A percentile compares a stretch with the other conserved stretches of the same genome.
Evolutionary conservation across 2,797 vertebrate species (phyloP).

Genomic region (Sebastes dallii): DNA sequence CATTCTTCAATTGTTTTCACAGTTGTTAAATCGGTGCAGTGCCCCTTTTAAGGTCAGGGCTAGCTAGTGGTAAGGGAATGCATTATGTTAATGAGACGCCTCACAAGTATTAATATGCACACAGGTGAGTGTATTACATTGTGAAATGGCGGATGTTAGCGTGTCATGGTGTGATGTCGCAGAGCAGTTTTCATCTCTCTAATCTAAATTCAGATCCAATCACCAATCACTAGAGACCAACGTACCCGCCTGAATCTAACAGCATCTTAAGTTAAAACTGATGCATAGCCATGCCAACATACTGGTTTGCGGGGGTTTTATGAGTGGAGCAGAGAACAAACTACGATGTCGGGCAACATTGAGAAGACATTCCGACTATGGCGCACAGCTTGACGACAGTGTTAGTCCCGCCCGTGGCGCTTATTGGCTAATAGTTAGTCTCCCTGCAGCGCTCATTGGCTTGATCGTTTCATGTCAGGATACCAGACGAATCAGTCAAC

Average conservation of each 20-base stretch:
- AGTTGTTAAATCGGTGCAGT: neutral
- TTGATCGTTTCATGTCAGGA: too few relatives aligned
- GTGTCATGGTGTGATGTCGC: neutral
- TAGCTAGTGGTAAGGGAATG: neutral
- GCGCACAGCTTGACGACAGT: neutral
- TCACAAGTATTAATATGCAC: neutral
- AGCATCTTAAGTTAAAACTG: neutral
- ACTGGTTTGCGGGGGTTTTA: too few relatives aligned
- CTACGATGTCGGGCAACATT: too few relatives aligned
- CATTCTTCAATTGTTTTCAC: neutral
- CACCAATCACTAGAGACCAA: neutral
- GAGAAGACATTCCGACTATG: too few relatives aligned
- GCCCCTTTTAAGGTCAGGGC: neutral
- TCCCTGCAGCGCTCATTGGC: too few relatives aligned
- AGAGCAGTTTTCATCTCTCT: neutral
- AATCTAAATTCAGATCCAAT: neutral
- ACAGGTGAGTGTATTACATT: neutral
- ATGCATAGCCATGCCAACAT: too few relatives aligned
- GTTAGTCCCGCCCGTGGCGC: neutral
- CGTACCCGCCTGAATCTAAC: neutral
- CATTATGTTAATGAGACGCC: neutral
- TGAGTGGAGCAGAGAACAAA: too few relatives aligned
- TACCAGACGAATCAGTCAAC: neutral
- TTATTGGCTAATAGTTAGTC: neutral
- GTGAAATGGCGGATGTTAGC: constrained; percentile 8